Conservation (phyloP, 2,797 vertebrate species). For the Myotis planiceps region DNA sequence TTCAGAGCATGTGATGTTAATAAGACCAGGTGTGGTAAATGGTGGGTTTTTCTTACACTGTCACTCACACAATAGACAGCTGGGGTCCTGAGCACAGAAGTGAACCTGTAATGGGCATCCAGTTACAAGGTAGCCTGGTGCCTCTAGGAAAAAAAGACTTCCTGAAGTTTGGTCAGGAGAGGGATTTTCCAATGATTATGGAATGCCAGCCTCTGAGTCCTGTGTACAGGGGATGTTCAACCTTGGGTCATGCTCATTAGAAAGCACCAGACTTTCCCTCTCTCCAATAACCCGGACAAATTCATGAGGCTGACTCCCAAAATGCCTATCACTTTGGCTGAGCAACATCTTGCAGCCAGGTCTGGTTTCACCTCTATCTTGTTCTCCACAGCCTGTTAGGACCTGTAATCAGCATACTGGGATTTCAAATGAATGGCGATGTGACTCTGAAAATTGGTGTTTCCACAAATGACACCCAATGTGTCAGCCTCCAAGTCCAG, state of each 20-base stretch:
- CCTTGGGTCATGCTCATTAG: too few relatives aligned
- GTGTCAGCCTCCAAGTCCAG: neutral
- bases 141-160: neutral
- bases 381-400: constrained; percentile 33
- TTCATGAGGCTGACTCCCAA: neutral
- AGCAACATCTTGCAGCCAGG: neutral
- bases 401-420: neutral
- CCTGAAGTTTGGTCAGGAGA: neutral
- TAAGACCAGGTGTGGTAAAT: neutral
- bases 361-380: neutral
- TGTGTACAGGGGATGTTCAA: neutral
- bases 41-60: neutral
- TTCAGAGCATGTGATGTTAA: neutral
- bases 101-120: neutral
- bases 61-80: neutral
- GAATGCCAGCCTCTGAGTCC: neutral
- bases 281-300: neutral
- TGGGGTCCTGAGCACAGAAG: neutral
- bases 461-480: constrained; percentile 15
- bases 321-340: neutral
- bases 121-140: neutral
- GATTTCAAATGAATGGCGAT: neutral
- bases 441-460: neutral
- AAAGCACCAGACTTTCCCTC: neutral
- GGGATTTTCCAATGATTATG: neutral